Base-by-base conservation (phyloP, 2,113 vertebrate species). In the Elephantulus edwardii region DNA sequence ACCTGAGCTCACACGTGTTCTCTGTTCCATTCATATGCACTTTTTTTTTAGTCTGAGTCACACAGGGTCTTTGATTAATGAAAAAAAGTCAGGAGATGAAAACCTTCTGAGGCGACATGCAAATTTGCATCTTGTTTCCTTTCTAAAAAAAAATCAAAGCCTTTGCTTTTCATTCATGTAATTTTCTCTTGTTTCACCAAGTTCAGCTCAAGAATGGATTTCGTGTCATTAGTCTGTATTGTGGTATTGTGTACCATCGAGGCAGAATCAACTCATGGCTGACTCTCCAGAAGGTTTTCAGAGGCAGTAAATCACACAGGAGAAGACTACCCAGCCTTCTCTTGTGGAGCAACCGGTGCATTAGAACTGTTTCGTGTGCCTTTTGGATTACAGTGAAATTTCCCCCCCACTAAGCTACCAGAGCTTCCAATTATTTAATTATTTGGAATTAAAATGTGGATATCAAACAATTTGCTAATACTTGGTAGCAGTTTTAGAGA, bases 161-260 rank as follows among this genome's bases (percentile, higher is more conserved):
- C 42, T 91, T 40, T 83, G 20, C 19, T 66, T 70, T 86, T 88
- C 88, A 46, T 19, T 56, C 42, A 44, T 28, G 22, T 13, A 72
- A 81, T 84, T 90, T 89, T 92, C 72, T 92, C 46, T 88, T n/a
- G 16, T 56, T 89, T 80, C 54, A 83, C 58, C 54, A 91, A 71
- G 74, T 81, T 84, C 38, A 56, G 66, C 30, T 83, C 52, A 58
- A 64, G 11, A 46, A 13, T 79, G 44, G 64, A 75, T 81, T 52
- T 88, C 90, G 52, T 30, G 80, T 38, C 83, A 62, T 50, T 50
- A 91, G 71, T 60, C 40, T 81, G 60, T n/a, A n/a, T n/a, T n/a
- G n/a, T n/a, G n/a, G n/a, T n/a, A n/a, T n/a, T n/a, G n/a, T n/a
- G n/a, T n/a, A n/a, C n/a, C n/a, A n/a, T n/a, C n/a, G n/a, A n/a